Conservation (phyloP, 1,140 invertebrate genomes). For the Scaptodrosophila lebanonensis region DNA sequence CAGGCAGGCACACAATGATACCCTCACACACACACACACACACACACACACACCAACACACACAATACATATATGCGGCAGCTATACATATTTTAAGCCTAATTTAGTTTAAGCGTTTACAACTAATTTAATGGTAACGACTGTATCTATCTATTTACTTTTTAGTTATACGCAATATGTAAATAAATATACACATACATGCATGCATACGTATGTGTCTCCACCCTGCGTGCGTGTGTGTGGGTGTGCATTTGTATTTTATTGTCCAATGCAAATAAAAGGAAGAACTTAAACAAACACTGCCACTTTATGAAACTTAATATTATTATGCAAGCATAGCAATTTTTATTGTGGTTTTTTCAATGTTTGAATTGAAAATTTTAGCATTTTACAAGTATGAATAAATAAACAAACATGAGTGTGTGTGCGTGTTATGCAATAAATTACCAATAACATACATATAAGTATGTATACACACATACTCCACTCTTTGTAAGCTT, state of each 20-base stretch:
- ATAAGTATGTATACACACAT: conserved; percentile 24
- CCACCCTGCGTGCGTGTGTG: too few species aligned
- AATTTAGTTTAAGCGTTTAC: conserved; percentile 60
- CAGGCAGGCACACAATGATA: conserved; percentile 13
- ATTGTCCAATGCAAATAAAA: too few species aligned
- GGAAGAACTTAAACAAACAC: not conserved
- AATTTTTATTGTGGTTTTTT: too few species aligned
- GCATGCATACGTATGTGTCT: too few species aligned
- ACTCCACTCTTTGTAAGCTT: conserved; percentile 29
- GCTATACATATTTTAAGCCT: conserved; percentile 57
- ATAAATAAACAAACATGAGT: conserved; percentile 24
- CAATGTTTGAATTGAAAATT: too few species aligned
- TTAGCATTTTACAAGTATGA: conserved; percentile 26
- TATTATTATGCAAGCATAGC: not conserved
- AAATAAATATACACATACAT: conserved; percentile 48
- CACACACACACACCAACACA: conserved; percentile 13
- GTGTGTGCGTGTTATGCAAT: conserved; percentile 18
- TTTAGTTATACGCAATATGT: conserved; percentile 28
- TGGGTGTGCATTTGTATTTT: too few species aligned
- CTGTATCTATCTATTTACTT: conserved; percentile 11
- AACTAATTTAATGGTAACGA: conserved; percentile 47
- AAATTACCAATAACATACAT: conserved; percentile 26
- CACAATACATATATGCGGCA: not conserved
- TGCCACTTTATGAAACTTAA: not conserved
- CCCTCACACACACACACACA: conserved; percentile 4